phyloP scores from a whole-genome alignment of 2,113 vertebrate genomes.

The Pteropus alecto region DNA sequence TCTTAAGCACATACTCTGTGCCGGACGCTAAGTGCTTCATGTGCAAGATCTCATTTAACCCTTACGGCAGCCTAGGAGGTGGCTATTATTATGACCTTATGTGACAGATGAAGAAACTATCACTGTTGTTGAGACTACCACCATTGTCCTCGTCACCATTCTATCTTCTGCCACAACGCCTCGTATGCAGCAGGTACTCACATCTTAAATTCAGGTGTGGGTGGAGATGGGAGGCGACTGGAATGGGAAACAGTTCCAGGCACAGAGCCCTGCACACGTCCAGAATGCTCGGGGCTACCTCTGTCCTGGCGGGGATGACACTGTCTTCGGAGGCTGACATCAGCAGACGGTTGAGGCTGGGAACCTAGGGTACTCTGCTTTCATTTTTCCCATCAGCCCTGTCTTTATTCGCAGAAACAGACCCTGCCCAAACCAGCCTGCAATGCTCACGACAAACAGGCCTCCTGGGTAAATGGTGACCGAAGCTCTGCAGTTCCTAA shows the following conservation, averaged over 20 bases:
- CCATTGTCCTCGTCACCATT: accelerated
- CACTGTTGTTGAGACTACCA: not conserved
- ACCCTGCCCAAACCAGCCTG: not conserved
- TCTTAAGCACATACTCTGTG: not conserved
- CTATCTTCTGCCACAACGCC: not conserved
- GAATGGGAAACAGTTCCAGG: not conserved
- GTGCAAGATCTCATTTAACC: not conserved
- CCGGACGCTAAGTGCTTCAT: not conserved
- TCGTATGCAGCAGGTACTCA: not conserved
- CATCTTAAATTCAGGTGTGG: not conserved
- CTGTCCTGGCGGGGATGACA: not conserved
- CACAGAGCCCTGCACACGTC: not conserved
- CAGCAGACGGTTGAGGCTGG: not conserved
- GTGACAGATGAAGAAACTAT: not conserved
- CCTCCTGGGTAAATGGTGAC: not conserved
- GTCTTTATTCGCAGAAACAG: not conserved
- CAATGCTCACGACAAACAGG: not conserved
- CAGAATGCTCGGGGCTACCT: not conserved
- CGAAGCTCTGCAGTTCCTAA: not conserved
- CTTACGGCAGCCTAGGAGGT: not conserved
- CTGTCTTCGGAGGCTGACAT: not conserved
- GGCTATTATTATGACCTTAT: not conserved
- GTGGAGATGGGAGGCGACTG: not conserved
- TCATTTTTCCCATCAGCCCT: not conserved
- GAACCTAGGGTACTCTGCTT: not conserved